phyloP scores from a whole-genome alignment of 2,113 vertebrate genomes.

The Brachionichthys hirsutus region DNA sequence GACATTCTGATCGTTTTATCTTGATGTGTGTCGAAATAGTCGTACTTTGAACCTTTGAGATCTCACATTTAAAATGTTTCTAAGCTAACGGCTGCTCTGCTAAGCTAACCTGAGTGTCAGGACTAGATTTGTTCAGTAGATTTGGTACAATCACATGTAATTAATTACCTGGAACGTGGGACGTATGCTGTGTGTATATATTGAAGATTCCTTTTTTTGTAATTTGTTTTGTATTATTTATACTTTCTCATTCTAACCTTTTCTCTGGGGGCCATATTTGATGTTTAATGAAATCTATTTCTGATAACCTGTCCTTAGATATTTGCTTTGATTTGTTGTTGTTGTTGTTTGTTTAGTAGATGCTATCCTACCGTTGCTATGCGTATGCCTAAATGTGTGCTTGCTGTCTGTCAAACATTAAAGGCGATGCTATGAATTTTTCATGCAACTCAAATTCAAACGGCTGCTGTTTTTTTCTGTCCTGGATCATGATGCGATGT shows the following conservation, averaged over 20 bases:
- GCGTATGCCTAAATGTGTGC: constrained; percentile 30
- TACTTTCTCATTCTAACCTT: constrained; percentile 41
- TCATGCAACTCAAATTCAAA: constrained; percentile 24
- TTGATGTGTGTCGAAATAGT: constrained; percentile 6
- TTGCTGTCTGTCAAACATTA: constrained; percentile 58
- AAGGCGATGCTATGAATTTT: constrained; percentile 37
- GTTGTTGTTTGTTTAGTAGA: too few species aligned
- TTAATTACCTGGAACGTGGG: constrained; percentile 24
- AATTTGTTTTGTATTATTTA: constrained; percentile 53
- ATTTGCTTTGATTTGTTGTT: constrained; percentile 8
- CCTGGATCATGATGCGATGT: not conserved
- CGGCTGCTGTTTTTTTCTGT: not conserved
- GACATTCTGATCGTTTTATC: too few species aligned
- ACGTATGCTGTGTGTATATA: constrained; percentile 26
- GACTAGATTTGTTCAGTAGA: constrained; percentile 30
- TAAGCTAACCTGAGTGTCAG: constrained; percentile 27
- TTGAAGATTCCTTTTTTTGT: constrained; percentile 70
- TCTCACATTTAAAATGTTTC: constrained; percentile 25
- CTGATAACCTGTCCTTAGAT: constrained; percentile 15
- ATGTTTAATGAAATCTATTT: constrained; percentile 25
- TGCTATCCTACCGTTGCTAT: too few species aligned
- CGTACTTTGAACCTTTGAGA: constrained; percentile 10
- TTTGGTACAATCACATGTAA: constrained; percentile 40
- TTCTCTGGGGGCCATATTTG: constrained; percentile 21
- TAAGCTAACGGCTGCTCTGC: constrained; percentile 39